Evolutionary conservation across 2,888 invertebrate genomes (phyloP).

Genomic region (Aleiodes testaceus): DNA sequence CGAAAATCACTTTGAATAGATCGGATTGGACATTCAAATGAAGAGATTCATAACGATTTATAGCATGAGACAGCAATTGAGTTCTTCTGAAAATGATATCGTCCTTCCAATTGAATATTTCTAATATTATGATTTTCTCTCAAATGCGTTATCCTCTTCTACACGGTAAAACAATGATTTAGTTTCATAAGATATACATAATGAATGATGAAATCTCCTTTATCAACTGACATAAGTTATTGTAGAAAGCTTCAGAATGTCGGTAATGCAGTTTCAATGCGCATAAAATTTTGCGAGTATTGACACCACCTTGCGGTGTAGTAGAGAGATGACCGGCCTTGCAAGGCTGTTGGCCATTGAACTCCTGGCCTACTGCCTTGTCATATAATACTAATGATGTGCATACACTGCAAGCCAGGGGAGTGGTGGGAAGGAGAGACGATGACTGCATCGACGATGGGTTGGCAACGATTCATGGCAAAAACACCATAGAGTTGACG

Average conservation of each 20-base stretch:
- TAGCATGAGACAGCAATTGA: too few species aligned
- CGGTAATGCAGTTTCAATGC: slow-evolving; percentile 55
- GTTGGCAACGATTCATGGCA: slow-evolving; percentile 21
- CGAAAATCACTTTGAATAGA: too few species aligned
- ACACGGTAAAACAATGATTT: too few species aligned
- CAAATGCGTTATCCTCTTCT: too few species aligned
- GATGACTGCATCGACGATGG: slow-evolving; percentile 44
- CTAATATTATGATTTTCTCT: too few species aligned
- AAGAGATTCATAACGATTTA: too few species aligned
- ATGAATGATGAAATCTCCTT: slow-evolving; percentile 29
- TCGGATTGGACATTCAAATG: too few species aligned
- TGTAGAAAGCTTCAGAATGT: slow-evolving; percentile 40
- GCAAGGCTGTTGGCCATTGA: slow-evolving; percentile 71
- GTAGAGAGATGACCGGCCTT: slow-evolving; percentile 62
- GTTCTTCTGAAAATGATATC: too few species aligned
- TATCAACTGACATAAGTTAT: slow-evolving; percentile 27
- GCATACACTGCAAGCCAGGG: slow-evolving; percentile 31
- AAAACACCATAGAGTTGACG: slow-evolving; percentile 24
- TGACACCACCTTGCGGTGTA: slow-evolving; percentile 53
- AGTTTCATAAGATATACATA: too few species aligned
- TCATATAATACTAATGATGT: slow-evolving; percentile 48
- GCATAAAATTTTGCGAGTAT: slow-evolving; percentile 18
- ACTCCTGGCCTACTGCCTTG: slow-evolving; percentile 66
- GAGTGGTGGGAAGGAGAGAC: slow-evolving; percentile 46
- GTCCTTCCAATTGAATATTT: too few species aligned